Conservation (phyloP, 2,888 invertebrate genomes). For the Laspeyria flexula region DNA sequence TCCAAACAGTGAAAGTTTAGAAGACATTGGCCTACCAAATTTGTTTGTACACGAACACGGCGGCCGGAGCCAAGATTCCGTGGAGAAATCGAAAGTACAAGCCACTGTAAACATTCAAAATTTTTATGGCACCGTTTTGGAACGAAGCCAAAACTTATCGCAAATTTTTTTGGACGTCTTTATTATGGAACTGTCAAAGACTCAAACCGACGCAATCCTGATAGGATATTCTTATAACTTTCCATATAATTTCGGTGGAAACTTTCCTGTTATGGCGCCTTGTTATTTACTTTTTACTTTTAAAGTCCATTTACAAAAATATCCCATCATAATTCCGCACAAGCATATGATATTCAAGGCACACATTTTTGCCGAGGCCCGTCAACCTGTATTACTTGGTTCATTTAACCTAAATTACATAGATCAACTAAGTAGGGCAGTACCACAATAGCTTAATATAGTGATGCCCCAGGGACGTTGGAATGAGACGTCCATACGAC, state of each 20-base stretch:
- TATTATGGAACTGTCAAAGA: conserved; percentile 33
- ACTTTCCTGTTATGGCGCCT: conserved; percentile 3
- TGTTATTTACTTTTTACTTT: conserved; percentile 1
- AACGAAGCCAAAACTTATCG: conserved; percentile 28
- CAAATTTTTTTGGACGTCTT: conserved; percentile 27
- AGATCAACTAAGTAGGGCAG: conserved; percentile 46
- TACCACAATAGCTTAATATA: conserved; percentile 51
- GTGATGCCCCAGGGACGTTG: conserved; percentile 42
- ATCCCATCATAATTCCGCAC: neutral
- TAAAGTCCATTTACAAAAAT: neutral
- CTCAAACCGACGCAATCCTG: conserved; percentile 18
- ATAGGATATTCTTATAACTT: conserved; percentile 24
- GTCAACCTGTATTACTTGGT: conserved; percentile 32
- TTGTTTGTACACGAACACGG: conserved; percentile 71
- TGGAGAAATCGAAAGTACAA: conserved; percentile 68
- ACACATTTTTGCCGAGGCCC: conserved; percentile 37
- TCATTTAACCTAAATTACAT: conserved; percentile 51
- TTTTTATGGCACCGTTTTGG: conserved; percentile 49
- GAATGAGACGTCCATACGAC: conserved; percentile 60
- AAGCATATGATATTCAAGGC: conserved; percentile 20
- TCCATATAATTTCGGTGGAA: conserved; percentile 12
- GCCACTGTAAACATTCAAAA: conserved; percentile 66
- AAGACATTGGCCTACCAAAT: conserved; percentile 77
- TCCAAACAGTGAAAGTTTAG: conserved; percentile 81
- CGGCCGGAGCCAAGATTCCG: conserved; percentile 63